These are phyloP conservation scores for Calameuta idolon DNA, from an alignment of 2,888 invertebrate genomes.

Conservation along the genomic window DNA sequence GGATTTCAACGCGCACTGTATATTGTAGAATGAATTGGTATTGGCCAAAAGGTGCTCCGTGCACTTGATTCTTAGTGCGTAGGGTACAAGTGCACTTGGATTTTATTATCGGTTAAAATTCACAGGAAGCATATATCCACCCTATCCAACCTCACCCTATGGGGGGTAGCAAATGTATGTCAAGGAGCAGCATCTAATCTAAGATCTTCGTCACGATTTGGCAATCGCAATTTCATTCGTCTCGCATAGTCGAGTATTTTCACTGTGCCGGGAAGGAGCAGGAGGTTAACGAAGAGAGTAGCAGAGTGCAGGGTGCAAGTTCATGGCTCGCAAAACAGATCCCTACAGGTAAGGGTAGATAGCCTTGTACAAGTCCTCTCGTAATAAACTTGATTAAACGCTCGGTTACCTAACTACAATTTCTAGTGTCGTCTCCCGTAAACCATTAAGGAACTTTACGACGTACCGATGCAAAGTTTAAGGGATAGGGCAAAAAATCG, in stretches of 20 bases:
- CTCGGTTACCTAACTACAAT: constrained; percentile 9
- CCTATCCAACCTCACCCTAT: not conserved
- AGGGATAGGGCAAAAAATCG: not conserved
- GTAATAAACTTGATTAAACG: constrained; percentile 25
- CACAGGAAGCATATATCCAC: not conserved
- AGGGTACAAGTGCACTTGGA: not conserved
- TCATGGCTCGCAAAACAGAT: constrained; percentile 20
- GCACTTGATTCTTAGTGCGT: not conserved
- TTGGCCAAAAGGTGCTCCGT: not conserved
- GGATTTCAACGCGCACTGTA: not conserved
- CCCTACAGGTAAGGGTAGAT: constrained; percentile 2
- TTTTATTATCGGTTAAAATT: not conserved
- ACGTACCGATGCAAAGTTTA: not conserved
- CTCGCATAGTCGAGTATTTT: constrained; percentile 10
- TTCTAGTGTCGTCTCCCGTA: not conserved
- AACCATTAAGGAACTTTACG: not conserved
- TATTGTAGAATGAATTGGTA: not conserved
- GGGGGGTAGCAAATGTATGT: too few species aligned
- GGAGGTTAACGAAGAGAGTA: not conserved
- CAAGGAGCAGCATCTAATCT: constrained; percentile 2
- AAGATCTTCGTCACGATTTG: constrained; percentile 11
- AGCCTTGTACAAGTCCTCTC: constrained; percentile 14
- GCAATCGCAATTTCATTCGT: constrained; percentile 17
- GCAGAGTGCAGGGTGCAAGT: not conserved
- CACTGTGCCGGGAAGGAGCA: not conserved